Percentiles rank a stretch among this genome's conserved stretches.
phyloP scores from a whole-genome alignment of 2,113 vertebrate genomes.

The Ictalurus punctatus region DNA sequence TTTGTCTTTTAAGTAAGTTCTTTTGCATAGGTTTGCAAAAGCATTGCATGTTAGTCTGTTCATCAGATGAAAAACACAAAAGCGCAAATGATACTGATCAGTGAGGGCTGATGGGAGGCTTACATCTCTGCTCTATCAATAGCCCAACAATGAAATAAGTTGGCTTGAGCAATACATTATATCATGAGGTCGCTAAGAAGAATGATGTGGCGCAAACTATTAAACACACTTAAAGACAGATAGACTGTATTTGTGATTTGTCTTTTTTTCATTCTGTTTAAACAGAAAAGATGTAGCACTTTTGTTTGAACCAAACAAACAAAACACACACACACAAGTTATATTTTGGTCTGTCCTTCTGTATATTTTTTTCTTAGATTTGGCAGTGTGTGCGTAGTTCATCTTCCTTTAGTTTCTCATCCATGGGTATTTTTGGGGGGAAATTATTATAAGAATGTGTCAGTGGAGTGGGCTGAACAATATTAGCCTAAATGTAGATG shows the following conservation, averaged over 20 bases:
- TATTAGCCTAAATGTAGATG: not conserved
- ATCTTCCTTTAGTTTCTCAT: not conserved
- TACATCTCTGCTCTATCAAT: not conserved
- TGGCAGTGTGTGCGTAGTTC: not conserved
- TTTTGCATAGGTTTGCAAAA: not conserved
- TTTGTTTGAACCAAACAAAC: not conserved
- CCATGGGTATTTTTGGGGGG: not conserved
- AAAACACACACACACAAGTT: not conserved
- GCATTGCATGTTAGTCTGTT: not conserved
- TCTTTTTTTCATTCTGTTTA: not conserved
- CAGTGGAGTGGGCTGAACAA: not conserved
- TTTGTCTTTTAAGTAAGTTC: not conserved
- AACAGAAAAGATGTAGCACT: not conserved
- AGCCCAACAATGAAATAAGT: not conserved
- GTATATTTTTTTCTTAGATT: not conserved
- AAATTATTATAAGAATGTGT: not conserved
- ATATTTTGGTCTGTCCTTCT: not conserved
- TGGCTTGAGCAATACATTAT: not conserved
- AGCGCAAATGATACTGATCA: not conserved
- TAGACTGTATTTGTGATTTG: not conserved
- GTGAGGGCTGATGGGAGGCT: not conserved
- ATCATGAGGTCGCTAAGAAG: not conserved
- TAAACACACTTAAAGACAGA: not conserved
- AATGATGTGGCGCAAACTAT: not conserved
- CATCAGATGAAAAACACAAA: not conserved